Conservation (phyloP, 35 echinoderm and acorn worm species). For the Ptychodera flava region DNA sequence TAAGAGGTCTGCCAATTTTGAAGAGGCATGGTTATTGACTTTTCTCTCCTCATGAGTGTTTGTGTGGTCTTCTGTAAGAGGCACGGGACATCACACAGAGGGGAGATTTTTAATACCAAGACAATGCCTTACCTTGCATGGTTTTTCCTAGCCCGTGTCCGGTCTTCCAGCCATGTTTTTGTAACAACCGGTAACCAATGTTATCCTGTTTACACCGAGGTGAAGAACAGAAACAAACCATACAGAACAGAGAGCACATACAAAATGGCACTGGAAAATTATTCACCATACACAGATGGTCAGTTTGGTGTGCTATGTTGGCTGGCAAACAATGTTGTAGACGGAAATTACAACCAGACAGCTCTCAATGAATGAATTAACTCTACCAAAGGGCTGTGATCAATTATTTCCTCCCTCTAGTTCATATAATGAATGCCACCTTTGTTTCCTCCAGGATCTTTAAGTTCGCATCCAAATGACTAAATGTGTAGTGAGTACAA, state of each 20-base stretch:
- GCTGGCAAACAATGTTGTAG: too few relatives aligned
- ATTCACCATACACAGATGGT: too few relatives aligned
- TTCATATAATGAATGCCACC: too few relatives aligned
- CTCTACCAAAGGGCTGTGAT: too few relatives aligned
- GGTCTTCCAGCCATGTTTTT: slow-evolving; percentile 32
- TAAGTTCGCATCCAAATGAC: too few relatives aligned
- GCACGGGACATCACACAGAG: neutral
- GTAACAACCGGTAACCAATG: slow-evolving; percentile 29
- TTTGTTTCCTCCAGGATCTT: too few relatives aligned
- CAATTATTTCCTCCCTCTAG: too few relatives aligned
- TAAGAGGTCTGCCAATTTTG: neutral
- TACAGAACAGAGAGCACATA: neutral
- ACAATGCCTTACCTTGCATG: slow-evolving; percentile 32
- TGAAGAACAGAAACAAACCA: neutral
- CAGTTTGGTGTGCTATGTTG: too few relatives aligned
- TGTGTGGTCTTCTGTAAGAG: neutral
- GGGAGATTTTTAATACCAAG: neutral
- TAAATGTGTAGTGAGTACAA: too few relatives aligned
- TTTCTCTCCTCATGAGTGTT: neutral
- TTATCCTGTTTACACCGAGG: slow-evolving; percentile 17
- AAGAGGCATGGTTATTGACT: neutral
- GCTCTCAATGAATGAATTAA: too few relatives aligned
- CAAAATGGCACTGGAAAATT: too few relatives aligned
- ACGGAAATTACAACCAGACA: too few relatives aligned
- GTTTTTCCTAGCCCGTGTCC: slow-evolving; percentile 26